These are phyloP conservation scores for Piezodorus guildinii DNA, from an alignment of 1,140 invertebrate genomes.

Conservation along the genomic window DNA sequence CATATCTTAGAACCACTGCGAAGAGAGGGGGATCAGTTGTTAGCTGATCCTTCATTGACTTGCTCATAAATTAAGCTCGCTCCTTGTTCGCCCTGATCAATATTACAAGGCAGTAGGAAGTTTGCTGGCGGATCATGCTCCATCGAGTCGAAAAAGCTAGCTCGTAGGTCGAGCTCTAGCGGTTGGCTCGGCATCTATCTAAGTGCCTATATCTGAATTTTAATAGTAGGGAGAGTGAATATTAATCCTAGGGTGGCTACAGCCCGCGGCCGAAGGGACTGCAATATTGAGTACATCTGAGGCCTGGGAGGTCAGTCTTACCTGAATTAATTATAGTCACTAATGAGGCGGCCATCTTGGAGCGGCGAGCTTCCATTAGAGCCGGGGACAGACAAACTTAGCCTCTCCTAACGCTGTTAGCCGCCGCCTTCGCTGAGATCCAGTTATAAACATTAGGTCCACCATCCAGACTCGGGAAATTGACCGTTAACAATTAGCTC, in stretches of 20 bases:
- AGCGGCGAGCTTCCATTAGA: background rate
- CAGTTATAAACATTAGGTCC: conserved; percentile 15
- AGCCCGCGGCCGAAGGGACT: background rate
- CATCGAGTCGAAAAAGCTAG: too few species aligned
- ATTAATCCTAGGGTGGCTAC: background rate
- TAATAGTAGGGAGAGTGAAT: background rate
- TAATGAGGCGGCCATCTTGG: background rate
- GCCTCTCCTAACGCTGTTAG: conserved; percentile 6
- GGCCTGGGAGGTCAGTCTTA: conserved; percentile 5
- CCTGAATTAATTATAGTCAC: conserved; percentile 13
- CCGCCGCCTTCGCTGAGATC: conserved; percentile 1
- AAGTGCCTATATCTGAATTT: conserved; percentile 4
- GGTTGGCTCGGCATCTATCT: too few species aligned
- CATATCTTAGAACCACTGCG: too few species aligned
- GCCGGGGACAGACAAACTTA: background rate
- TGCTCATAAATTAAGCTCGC: too few species aligned
- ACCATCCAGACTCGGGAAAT: conserved; percentile 1
- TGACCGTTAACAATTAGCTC: conserved; percentile 12
- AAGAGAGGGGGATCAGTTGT: too few species aligned
- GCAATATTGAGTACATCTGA: conserved; percentile 15
- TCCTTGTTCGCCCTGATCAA: too few species aligned
- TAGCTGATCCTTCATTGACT: too few species aligned
- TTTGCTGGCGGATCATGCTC: too few species aligned
- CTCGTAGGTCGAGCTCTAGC: too few species aligned
- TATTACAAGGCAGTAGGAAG: too few species aligned